phyloP scores from a whole-genome alignment of 1,140 invertebrate species.

The Drosophila pruinosa region DNA sequence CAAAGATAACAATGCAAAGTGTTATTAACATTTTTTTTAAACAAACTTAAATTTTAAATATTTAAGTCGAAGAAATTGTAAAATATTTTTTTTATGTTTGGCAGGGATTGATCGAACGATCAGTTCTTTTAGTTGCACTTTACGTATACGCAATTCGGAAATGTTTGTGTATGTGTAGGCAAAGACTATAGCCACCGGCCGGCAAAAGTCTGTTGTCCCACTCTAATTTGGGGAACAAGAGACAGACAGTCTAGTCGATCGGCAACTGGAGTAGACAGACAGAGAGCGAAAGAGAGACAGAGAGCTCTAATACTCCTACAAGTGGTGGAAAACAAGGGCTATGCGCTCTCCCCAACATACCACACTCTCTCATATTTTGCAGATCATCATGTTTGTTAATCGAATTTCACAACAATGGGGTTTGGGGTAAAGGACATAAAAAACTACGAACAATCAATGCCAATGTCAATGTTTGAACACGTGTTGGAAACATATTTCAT shows the following conservation, averaged over 20 bases:
- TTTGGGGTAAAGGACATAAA: slow-evolving; percentile 10
- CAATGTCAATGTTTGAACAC: not conserved
- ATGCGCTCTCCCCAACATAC: not conserved
- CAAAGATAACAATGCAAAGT: too few relatives aligned
- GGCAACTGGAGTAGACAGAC: not conserved
- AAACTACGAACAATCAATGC: not conserved
- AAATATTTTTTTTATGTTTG: not conserved
- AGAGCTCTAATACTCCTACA: not conserved
- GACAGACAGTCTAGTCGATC: not conserved
- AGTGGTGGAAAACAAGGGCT: slow-evolving; percentile 3
- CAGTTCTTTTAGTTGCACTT: not conserved
- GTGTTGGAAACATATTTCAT: not conserved
- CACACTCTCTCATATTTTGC: slow-evolving; percentile 35
- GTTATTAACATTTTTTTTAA: too few relatives aligned
- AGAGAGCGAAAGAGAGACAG: not conserved
- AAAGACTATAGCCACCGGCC: slow-evolving; percentile 23
- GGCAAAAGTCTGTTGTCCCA: slow-evolving; percentile 14
- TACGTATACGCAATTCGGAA: slow-evolving; percentile 49
- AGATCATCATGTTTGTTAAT: slow-evolving; percentile 50
- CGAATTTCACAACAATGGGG: slow-evolving; percentile 68
- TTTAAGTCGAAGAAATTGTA: not conserved
- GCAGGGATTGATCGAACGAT: not conserved
- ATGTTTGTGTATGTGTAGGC: not conserved
- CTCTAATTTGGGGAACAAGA: not conserved
- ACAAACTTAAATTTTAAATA: not conserved